Conservation (phyloP, 2,797 vertebrate species). For the Enteromius treurensis region DNA sequence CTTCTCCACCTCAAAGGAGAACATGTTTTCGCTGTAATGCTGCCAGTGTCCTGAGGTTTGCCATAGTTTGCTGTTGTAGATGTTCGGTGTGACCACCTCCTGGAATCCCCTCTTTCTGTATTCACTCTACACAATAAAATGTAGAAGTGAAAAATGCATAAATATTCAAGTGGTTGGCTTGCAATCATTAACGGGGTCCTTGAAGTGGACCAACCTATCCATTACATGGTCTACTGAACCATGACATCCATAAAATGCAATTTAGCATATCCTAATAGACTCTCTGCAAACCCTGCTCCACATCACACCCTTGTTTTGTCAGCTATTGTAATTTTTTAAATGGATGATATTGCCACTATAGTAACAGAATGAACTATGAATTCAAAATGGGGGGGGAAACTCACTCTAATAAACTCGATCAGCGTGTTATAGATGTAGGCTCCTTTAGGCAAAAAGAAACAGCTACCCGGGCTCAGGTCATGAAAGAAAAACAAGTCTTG, state of each 20-base stretch:
- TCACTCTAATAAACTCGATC: conserved; percentile 93
- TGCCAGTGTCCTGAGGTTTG: conserved; percentile 98
- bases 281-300: neutral
- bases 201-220: conserved; percentile 39
- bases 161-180: conserved; percentile 39
- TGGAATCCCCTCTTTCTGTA: conserved; percentile 94
- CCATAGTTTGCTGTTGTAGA: conserved; percentile 98
- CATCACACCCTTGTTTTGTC: conserved; percentile 10
- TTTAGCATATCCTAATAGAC: conserved; percentile 40
- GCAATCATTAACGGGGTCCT: conserved; percentile 34
- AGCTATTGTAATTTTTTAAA: conserved; percentile 30
- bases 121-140: conserved; percentile 80
- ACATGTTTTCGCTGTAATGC: conserved; percentile 98
- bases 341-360: conserved; percentile 20
- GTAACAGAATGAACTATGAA: conserved; percentile 23
- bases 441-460: conserved; percentile 97
- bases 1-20: conserved; percentile 96
- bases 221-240: conserved; percentile 47
- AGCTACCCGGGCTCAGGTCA: conserved; percentile 97
- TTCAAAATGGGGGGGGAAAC: conserved; percentile 59
- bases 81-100: conserved; percentile 95
- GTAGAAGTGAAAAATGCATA: conserved; percentile 6
- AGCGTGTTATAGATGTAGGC: conserved; percentile 93
- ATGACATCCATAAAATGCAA: conserved; percentile 45
- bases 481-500: conserved; percentile 99